Base-by-base conservation (phyloP, 1,140 invertebrate species). In the Littorina saxatilis region DNA sequence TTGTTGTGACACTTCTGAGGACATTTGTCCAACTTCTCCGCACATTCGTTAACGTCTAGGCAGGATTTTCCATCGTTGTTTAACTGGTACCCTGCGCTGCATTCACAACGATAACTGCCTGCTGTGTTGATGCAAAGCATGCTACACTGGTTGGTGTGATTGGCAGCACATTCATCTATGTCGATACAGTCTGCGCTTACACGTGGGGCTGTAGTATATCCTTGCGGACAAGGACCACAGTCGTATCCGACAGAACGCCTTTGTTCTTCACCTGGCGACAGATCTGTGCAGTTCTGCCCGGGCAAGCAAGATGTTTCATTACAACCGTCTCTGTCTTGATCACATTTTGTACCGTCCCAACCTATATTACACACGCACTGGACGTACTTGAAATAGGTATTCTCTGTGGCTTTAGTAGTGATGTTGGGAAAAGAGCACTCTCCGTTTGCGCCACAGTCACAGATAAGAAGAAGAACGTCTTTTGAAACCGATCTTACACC, bases 1-100 rank as follows among this genome's bases (percentile, higher is more conserved):
- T 68, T 78, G 70, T 87, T 86, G 2, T 43, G 32, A 79, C 87
- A 88, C 39, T 85, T 84, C 58, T 92, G 91, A 43, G 89, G 83
- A 86, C 92, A 92, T 2, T 84, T 82, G 43, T 86, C 87, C 70
- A 87, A 88, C 23, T 84, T 81, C 20, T 72, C 74, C 20, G 84
- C 58, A 81, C 92, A 92, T 82, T 92, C 91, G 79, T 92, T 88
- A 9, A 92, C 84, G 82, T 92, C 91, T 91, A 55, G 52, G 27
- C n/a, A 43, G 17, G 43, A 47, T 23, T 20, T 5, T 37, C 61
- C 61, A 27, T 66, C 79, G 50, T 3, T 37, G 32, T n/a, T 32
- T 7, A 37, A 15, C 4, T 35, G 4, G 50, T 58, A 87, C 15
- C 87, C 87, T 47, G 79, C 61, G 20, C 70, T 68, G 81, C 87